phyloP scores from a whole-genome alignment of 2,113 vertebrate species.

The Oxygymnocypris stewartii region DNA sequence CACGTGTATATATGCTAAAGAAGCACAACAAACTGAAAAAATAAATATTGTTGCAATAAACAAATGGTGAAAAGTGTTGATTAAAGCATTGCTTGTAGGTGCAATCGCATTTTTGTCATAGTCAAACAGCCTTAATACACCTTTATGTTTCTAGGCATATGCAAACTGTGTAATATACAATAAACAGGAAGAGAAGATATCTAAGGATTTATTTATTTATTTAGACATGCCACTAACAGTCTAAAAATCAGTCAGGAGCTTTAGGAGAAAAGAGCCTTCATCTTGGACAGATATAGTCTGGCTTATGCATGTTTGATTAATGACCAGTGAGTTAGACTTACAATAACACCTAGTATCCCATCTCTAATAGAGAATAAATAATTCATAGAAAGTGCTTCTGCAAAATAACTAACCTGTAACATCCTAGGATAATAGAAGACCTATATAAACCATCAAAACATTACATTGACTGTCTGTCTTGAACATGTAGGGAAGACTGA shows the following conservation, averaged over 20 bases:
- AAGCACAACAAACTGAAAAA: background rate
- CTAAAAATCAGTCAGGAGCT: constrained; percentile 3
- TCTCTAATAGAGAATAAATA: background rate
- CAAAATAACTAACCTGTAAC: constrained; percentile 23
- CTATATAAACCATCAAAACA: background rate
- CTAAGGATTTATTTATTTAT: background rate
- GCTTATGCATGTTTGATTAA: background rate
- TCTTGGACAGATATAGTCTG: background rate
- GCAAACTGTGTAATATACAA: background rate
- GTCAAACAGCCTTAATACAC: background rate
- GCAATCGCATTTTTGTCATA: background rate
- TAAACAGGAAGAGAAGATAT: background rate
- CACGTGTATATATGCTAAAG: background rate
- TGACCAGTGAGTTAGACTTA: background rate
- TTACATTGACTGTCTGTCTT: background rate
- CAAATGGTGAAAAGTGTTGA: background rate
- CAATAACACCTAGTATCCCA: background rate
- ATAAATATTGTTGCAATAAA: background rate
- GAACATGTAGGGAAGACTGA: background rate
- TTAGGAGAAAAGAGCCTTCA: background rate
- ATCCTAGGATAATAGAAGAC: background rate
- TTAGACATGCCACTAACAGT: background rate
- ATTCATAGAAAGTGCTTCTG: background rate
- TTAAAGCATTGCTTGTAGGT: background rate
- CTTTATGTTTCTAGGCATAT: background rate